Percentiles rank a stretch among this genome's conserved stretches.
phyloP scores from a whole-genome alignment of 2,888 invertebrate species.

The Pseudanteris insignis region DNA sequence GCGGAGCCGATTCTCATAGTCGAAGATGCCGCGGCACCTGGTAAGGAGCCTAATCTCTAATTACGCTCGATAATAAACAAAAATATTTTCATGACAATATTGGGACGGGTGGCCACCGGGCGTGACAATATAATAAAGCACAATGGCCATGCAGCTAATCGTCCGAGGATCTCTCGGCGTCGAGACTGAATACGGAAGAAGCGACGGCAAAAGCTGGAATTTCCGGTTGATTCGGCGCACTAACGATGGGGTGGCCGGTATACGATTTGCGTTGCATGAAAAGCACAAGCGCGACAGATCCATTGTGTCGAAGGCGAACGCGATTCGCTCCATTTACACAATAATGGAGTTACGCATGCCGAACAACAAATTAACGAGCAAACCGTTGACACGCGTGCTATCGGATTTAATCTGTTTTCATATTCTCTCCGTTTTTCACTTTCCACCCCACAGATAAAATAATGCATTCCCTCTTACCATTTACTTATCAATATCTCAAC shows the following conservation, averaged over 20 bases:
- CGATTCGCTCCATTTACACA: slow-evolving; percentile 63
- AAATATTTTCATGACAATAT: slow-evolving; percentile 61
- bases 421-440: not conserved
- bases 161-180: slow-evolving; percentile 42
- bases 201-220: slow-evolving; percentile 64
- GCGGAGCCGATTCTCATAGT: slow-evolving; percentile 44
- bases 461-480: too few relatives aligned
- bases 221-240: slow-evolving; percentile 67
- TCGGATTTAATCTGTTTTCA: slow-evolving; percentile 12
- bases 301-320: slow-evolving; percentile 52
- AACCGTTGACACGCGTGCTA: slow-evolving; percentile 49
- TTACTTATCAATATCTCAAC: too few relatives aligned
- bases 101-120: slow-evolving; percentile 41
- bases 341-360: slow-evolving; percentile 59
- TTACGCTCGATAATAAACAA: slow-evolving; percentile 51
- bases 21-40: slow-evolving; percentile 32
- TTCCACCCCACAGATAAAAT: slow-evolving; percentile 3
- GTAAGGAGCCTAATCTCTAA: slow-evolving; percentile 45
- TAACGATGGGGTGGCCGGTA: slow-evolving; percentile 63
- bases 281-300: slow-evolving; percentile 44
- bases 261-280: slow-evolving; percentile 42
- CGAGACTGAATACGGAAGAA: slow-evolving; percentile 44
- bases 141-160: slow-evolving; percentile 43
- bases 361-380: slow-evolving; percentile 55
- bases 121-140: slow-evolving; percentile 33